These are phyloP conservation scores for Phortica variegata DNA, from an alignment of 1,140 invertebrate genomes.

Conservation along the genomic window DNA sequence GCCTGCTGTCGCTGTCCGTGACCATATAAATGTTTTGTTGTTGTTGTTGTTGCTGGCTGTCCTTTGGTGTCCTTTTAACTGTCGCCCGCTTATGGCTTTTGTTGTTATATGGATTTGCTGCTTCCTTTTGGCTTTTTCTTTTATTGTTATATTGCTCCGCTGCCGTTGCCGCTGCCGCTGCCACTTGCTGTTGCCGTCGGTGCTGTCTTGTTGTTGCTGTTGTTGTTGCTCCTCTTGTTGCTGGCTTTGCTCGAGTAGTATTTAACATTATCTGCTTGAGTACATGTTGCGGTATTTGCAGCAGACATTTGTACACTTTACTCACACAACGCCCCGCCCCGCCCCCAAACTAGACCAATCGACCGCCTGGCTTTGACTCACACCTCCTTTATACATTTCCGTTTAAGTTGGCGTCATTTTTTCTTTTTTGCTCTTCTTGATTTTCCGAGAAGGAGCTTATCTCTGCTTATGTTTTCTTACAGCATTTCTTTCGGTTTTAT, in stretches of 20 bases:
- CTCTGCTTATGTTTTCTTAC: constrained; percentile 55
- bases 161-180: too few relatives aligned
- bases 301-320: constrained; percentile 41
- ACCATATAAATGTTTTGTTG: too few relatives aligned
- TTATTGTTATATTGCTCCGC: background rate
- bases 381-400: constrained; percentile 41
- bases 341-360: too few relatives aligned
- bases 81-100: constrained; percentile 46
- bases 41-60: constrained; percentile 10
- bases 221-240: constrained; percentile 16
- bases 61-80: constrained; percentile 49
- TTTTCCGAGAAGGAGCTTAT: constrained; percentile 38
- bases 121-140: constrained; percentile 30
- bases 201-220: constrained; percentile 7
- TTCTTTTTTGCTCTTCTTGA: constrained; percentile 18
- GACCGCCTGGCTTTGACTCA: constrained; percentile 7
- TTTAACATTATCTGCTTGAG: constrained; percentile 55
- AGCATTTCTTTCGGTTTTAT: constrained; percentile 15
- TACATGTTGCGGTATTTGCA: constrained; percentile 54
- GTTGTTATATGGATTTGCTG: constrained; percentile 48
- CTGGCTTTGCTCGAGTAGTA: constrained; percentile 40
- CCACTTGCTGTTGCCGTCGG: too few relatives aligned
- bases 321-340: constrained; percentile 27
- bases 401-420: constrained; percentile 46
- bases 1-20: too few relatives aligned